Base-by-base conservation (phyloP, 2,113 vertebrate species). In the Halcyon malimbica region DNA sequence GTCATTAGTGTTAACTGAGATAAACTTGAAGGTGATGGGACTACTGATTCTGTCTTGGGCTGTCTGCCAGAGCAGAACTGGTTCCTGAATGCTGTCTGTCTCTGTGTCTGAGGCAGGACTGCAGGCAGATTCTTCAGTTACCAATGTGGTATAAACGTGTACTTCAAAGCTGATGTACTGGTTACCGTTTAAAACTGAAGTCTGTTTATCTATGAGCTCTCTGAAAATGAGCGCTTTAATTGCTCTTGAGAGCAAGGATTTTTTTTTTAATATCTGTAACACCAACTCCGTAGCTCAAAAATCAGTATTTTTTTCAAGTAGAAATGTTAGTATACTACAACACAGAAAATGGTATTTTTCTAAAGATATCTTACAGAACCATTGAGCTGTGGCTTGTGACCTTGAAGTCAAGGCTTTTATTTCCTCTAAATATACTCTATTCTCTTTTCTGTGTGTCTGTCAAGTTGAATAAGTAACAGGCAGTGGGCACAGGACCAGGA, bases 401-500 rank as follows among this genome's bases (percentile, higher is more conserved):
- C 57, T n/a, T 80, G 10, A 71, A 95, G 53, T 79, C 60, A 91
- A 63, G 33, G 88, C 64, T 91, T 96, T 88, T 96, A 79, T 96
- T 97, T 96, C 74, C 80, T 91, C 65, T 96, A 88, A 93, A 95
- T 95, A 64, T 76, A 88, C 24, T 88, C 42, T 91, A 0, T 88
- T 79, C 59, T 94, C 46, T 86, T 95, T 93, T 87, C 81, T 77
- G 5, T 92, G 56, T 76, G 65, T 86, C 74, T 94, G 50, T 96
- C 75, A 48, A 46, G 29, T 93, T 92, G 68, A 84, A 42, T 74
- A 94, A 95, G 65, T 93, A 91, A 91, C 90, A 94, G 90, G 48
- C 56, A 93, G 19, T 6, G 23, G 68, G 65, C 68, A 73, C 24
- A 82, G 83, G 73, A 88, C 33, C 37, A 96, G 69, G 65, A 74